Base-by-base conservation (phyloP, 2,113 vertebrate genomes). In the Rhinolophus ferrumequinum region DNA sequence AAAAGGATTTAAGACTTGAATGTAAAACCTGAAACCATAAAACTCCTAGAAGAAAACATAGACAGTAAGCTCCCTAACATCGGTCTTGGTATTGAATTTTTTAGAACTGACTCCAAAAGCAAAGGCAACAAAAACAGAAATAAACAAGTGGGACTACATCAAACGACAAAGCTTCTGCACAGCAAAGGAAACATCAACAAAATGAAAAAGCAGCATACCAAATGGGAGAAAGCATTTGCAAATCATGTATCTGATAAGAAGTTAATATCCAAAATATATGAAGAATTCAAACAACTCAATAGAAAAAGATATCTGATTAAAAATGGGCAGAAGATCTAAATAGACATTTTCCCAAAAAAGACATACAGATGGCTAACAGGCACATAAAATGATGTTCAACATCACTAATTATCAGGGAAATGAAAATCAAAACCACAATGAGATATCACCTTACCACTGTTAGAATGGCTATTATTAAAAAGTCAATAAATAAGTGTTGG, bases 361-460 rank as follows among this genome's bases (percentile, higher is more conserved):
- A 83, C 16, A 54, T 60, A 70, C 11, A 30, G n/a, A 76, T 28
- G 28, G 22, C 81, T 73, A 96, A 89, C 13, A 92, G 28, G 38
- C 54, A 72, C 35, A 11, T 38, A 33, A 77, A 69, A 94, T 30
- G 11, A 66, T 83, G 15, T 22, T 62, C 52, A 82, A n/a, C n/a
- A 60, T 30, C 81, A 81, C 33, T 75, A 72, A 86, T 35, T 66
- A 70, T 47, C 33, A 75, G 21, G 11, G 75, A 81, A 86, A 90
- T 56, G 26, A 19, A 92, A 88, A 82, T 88, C 60, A 88, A 85
- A 93, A 69, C 66, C 28, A 90, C 58, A 75, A 12, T 72, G 84
- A 96, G 60, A 56, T 58, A 62, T 26, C 67, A 90, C 41, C 38
- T 76, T 47, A 93, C 19, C 64, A 9, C 14, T 69, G 75, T 77